Conservation (phyloP, 2,113 vertebrate genomes). For the Pseudolaguvia tuberculata region DNA sequence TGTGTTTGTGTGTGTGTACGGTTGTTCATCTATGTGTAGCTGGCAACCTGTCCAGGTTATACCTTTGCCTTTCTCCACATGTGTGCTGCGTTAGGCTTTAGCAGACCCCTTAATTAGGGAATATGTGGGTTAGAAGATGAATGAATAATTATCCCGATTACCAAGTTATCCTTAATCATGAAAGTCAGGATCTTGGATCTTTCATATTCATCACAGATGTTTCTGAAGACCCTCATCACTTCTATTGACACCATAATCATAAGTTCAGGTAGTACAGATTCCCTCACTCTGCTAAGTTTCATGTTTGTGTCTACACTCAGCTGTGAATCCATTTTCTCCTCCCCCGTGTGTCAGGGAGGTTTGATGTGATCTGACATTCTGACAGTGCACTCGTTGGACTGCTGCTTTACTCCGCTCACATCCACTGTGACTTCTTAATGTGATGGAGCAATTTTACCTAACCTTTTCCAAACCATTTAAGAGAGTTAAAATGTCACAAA, state of each 20-base stretch:
- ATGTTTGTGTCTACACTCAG: conserved; percentile 28
- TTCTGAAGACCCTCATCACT: neutral
- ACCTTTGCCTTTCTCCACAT: too few relatives aligned
- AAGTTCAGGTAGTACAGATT: neutral
- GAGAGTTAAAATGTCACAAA: conserved; percentile 24
- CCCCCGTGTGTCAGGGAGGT: conserved; percentile 39
- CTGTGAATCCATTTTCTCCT: conserved; percentile 28
- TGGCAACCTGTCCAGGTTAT: too few relatives aligned
- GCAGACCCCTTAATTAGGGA: too few relatives aligned
- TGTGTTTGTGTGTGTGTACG: too few relatives aligned
- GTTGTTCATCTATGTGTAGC: too few relatives aligned
- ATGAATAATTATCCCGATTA: conserved; percentile 5
- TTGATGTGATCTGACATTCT: conserved; percentile 34
- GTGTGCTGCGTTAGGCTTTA: too few relatives aligned
- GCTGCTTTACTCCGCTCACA: conserved; percentile 13
- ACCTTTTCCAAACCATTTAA: conserved; percentile 38
- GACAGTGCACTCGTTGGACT: conserved; percentile 56
- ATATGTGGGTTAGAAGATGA: too few relatives aligned
- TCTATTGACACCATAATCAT: neutral
- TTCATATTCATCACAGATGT: neutral
- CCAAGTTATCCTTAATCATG: neutral
- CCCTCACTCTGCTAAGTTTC: neutral
- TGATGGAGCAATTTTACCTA: conserved; percentile 42
- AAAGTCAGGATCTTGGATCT: neutral
- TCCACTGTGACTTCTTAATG: conserved; percentile 38